Conservation (phyloP, 2,113 vertebrate genomes). For the Hippocampus mohnikei region DNA sequence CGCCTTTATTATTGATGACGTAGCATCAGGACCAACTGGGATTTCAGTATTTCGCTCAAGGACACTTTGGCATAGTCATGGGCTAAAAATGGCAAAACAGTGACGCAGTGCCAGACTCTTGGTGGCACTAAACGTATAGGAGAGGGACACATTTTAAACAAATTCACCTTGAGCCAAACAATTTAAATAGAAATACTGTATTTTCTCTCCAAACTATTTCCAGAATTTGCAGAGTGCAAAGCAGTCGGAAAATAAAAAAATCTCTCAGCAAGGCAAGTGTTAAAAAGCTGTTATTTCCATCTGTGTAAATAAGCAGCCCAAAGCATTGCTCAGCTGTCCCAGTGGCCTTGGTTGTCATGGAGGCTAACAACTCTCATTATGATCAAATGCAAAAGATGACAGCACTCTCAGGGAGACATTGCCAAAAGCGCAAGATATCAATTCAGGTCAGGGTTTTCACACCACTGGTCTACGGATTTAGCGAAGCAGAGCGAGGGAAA, state of each 20-base stretch:
- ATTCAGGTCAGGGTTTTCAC: constrained; percentile 54
- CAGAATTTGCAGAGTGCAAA: constrained; percentile 29
- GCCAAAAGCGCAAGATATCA: constrained; percentile 49
- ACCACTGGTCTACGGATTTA: constrained; percentile 33
- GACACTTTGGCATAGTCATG: background rate
- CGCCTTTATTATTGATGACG: background rate
- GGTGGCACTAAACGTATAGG: background rate
- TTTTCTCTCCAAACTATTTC: background rate
- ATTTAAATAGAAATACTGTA: background rate
- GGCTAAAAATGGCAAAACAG: background rate
- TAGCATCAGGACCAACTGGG: background rate
- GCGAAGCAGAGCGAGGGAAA: constrained; percentile 4
- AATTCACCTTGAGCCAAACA: too few relatives aligned
- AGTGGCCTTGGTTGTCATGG: constrained; percentile 63
- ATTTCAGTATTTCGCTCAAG: background rate
- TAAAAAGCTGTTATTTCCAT: constrained; percentile 49
- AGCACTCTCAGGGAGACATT: constrained; percentile 37
- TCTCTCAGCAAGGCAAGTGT: constrained; percentile 27
- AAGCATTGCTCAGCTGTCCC: constrained; percentile 40
- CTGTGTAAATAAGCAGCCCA: constrained; percentile 54
- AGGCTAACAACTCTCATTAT: constrained; percentile 63
- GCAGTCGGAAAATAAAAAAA: constrained; percentile 37
- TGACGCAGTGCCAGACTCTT: background rate
- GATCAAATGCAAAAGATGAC: constrained; percentile 57
- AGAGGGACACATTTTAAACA: background rate